Evolutionary conservation across 2,888 invertebrate genomes (phyloP), one percentile per base, ranked within the genome.

Genomic region (Trisateles emortualis): DNA sequence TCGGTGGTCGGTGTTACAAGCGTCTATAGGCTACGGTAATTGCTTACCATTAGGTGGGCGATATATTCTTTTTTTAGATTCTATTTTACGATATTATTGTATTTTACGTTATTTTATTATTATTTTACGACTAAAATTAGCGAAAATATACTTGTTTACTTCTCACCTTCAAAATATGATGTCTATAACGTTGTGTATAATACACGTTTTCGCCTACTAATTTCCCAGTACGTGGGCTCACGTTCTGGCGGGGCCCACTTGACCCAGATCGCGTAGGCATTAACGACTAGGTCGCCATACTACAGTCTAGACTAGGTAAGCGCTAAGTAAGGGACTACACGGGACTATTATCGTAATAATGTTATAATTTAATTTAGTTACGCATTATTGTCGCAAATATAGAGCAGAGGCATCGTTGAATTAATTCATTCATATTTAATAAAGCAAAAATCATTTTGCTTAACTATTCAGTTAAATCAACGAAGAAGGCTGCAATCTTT

Each of bases 201-300:
- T 17, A 30, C 24, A 41, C 11, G 13, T 35, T 29, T 19, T 41
- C 49, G 45, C 36, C 45, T 45, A 43, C 40, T 35, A 50, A 55
- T 36, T 36, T 38, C 8, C 22, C 16, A 10, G 17, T 35, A 59
- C 50, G 67, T 69, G 49, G 59, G 58, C 17, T 29, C 45, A 35
- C 8, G 44, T 29, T 38, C 30, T 4, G 30, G 8, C 35, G 41
- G 41, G 52, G 41, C 54, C 58, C 52, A 58, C 59, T 69, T 69
- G 71, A 71, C 71, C 69, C 48, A 72, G 40, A 54, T 71, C 42
- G 35, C 52, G 63, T 43, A 59, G 64, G 55, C 38, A 51, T 35
- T 29, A 52, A 55, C 41, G 43, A 56, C 57, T 53, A 29, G 44
- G 45, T 55, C 50, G 47, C 36, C 39, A 35, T 52, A 10, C 47